These are phyloP conservation scores for Cacoxenus indagator DNA, from an alignment of 2,888 invertebrate species.

Conservation along the genomic window DNA sequence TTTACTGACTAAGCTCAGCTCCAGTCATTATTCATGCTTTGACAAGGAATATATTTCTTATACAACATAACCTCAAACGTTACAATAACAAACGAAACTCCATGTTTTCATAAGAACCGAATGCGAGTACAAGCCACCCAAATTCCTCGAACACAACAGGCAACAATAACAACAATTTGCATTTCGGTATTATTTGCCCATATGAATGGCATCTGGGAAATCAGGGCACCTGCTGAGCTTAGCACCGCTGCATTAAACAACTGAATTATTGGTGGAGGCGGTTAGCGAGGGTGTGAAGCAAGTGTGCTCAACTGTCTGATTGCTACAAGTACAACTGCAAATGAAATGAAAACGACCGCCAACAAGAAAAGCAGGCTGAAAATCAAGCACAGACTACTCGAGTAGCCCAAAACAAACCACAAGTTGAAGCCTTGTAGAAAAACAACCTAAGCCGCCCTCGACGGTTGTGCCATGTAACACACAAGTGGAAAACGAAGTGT, in stretches of 20 bases:
- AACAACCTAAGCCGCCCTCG: background rate
- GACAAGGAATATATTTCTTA: no score
- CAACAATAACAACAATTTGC: background rate
- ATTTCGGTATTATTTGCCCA: background rate
- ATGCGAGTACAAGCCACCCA: no score
- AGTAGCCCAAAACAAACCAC: background rate
- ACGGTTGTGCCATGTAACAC: constrained; percentile 1
- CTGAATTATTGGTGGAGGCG: no score
- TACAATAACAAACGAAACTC: no score
- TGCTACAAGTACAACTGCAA: constrained; percentile 46
- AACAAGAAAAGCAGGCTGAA: constrained; percentile 24
- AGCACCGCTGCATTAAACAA: no score
- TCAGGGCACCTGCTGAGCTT: constrained; percentile 39
- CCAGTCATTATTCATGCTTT: no score
- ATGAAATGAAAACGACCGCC: constrained; percentile 60
- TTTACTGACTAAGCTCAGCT: no score
- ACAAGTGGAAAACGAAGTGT: no score
- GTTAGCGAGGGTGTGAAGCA: no score
- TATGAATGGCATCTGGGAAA: constrained; percentile 55
- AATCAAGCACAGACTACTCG: background rate
- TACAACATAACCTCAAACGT: no score
- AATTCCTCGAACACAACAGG: background rate
- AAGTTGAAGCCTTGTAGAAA: constrained; percentile 3
- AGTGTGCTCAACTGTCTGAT: background rate
- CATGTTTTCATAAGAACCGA: no score